A percentile compares a stretch with the other conserved stretches of the same genome.
Evolutionary conservation across 2,888 invertebrate genomes (phyloP).

Genomic region (Lasiommata megera): DNA sequence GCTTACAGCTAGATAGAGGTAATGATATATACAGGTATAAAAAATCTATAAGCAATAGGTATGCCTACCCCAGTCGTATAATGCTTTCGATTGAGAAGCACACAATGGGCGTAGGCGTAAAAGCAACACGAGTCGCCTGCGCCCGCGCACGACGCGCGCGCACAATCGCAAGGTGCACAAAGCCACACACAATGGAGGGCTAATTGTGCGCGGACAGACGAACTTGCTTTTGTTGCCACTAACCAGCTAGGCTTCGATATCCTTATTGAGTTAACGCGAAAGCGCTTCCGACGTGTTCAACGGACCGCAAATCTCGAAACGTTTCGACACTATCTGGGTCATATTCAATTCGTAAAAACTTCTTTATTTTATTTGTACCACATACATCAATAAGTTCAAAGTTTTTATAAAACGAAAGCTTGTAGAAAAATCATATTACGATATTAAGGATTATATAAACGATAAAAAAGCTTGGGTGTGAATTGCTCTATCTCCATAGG

Average conservation of each 20-base stretch:
- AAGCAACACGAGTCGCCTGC: constrained; percentile 55
- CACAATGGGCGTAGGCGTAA: constrained; percentile 76
- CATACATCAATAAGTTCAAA: too few relatives aligned
- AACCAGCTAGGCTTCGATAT: constrained; percentile 30
- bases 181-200: constrained; percentile 63
- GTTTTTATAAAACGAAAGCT: too few relatives aligned
- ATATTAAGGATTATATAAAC: too few relatives aligned
- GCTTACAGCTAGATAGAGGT: too few relatives aligned
- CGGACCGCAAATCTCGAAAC: constrained; percentile 1
- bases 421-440: too few relatives aligned
- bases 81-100: constrained; percentile 54
- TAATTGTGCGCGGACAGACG: constrained; percentile 77
- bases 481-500: too few relatives aligned
- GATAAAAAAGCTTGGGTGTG: too few relatives aligned
- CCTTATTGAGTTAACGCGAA: constrained; percentile 23
- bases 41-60: too few relatives aligned
- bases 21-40: too few relatives aligned
- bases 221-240: constrained; percentile 53
- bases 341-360: background rate
- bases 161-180: constrained; percentile 46
- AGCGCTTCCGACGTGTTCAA: constrained; percentile 15
- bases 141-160: constrained; percentile 56
- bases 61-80: constrained; percentile 43
- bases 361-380: background rate
- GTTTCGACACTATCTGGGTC: background rate